These are phyloP conservation scores for Cryptotis parvus DNA, from an alignment of 2,113 vertebrate genomes.

Conservation along the genomic window DNA sequence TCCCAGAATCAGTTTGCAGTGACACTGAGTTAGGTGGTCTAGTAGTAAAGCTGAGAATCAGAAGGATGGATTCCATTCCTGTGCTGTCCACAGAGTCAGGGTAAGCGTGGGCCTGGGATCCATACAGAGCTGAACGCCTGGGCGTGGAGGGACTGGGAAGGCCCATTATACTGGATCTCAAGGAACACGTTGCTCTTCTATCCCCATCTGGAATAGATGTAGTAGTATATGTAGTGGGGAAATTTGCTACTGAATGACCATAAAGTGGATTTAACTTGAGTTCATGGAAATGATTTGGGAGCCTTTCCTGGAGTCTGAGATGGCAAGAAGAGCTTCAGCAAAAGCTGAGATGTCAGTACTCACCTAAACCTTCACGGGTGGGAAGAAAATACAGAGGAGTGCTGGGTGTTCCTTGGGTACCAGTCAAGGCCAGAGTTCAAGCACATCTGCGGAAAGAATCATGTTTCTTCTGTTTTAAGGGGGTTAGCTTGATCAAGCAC, in stretches of 20 bases:
- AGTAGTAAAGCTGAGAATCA: neutral
- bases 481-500: too few species aligned
- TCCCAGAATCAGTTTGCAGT: neutral
- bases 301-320: neutral
- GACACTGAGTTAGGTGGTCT: neutral
- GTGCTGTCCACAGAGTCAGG: neutral
- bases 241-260: neutral
- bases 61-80: neutral
- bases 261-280: neutral
- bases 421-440: neutral
- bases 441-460: constrained; percentile 8
- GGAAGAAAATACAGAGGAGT: neutral
- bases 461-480: neutral
- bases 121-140: neutral
- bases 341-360: neutral
- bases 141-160: neutral
- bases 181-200: neutral
- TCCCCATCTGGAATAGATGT: neutral
- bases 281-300: neutral
- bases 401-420: neutral
- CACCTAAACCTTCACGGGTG: too few species aligned
- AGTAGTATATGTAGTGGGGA: neutral
- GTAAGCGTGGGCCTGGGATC: neutral
- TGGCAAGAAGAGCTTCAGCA: neutral
- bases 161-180: neutral